Evolutionary conservation across 1,140 invertebrate genomes (phyloP), one percentile per base, ranked within the genome.

Genomic region (Lordiphosa clarofinis): DNA sequence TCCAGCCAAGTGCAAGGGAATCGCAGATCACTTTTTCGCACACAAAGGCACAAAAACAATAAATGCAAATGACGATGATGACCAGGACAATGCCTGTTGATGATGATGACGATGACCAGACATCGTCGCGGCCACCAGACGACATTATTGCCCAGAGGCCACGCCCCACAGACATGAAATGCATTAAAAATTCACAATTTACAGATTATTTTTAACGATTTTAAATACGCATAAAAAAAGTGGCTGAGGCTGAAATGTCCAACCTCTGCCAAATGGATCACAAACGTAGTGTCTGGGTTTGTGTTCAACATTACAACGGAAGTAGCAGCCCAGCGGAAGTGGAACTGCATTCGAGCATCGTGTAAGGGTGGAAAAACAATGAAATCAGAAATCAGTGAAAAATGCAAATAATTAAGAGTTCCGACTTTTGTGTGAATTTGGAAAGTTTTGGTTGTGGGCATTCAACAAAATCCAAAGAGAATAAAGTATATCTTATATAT

Each of bases 151-250:
- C 56, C 49, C 49, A 37, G 42, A 24, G 60, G 54, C 60, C 39
- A 73, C 52, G 70, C 75, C 69, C 50, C 36, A 57, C 78, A 84
- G 79, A 78, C 73, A 57, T 62, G 65, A 56, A 81, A 86, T 59
- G 79, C 79, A 84, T 82, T 82, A 84, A 84, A 86, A 73, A 84
- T 79, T 64, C 78, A 84, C 78, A 79, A 84, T 84, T 86, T 79
- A 42, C 78, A 86, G 78, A 86, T 84, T 82, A 82, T 82, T 82
- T 82, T 82, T 82, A 82, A 84, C 78, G 73, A 84, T 82, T 82
- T 82, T 82, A 78, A 82, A 82, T 84, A 84, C 78, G 73, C 78
- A 82, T 84, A 74, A 64, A 47, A 19, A 42, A 67, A 57, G 63
- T 50, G 63, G 57, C 49, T 36, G 33, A 28, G 28, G 28, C 15